Percentiles rank a stretch among this genome's conserved stretches.
Evolutionary conservation across 2,888 invertebrate genomes (phyloP).

Genomic region (Synergus gifuensis): DNA sequence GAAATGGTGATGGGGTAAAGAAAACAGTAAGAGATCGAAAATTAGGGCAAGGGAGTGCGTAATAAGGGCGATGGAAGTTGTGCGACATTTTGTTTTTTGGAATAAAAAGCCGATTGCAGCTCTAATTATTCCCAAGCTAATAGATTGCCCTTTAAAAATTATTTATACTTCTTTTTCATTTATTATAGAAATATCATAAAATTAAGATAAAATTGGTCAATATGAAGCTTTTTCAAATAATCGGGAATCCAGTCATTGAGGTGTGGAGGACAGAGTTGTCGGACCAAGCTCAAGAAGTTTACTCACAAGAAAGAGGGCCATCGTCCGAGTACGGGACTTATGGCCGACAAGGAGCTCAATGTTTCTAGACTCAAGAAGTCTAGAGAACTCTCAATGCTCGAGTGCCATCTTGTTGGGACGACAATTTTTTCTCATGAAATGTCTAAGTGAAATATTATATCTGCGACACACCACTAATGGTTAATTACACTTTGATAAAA

Average conservation of each 20-base stretch:
- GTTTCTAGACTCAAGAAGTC: constrained; percentile 49
- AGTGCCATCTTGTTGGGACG: constrained; percentile 2
- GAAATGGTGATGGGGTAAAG: background rate
- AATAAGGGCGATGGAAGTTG: background rate
- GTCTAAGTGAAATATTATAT: background rate
- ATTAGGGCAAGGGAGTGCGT: background rate
- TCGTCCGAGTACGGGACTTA: constrained; percentile 20
- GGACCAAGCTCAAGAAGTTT: constrained; percentile 53
- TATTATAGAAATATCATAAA: background rate
- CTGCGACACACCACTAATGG: background rate
- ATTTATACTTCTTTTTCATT: too few species aligned
- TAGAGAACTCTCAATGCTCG: constrained; percentile 27
- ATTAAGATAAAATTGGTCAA: background rate
- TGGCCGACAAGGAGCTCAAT: constrained; percentile 57
- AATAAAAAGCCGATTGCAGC: background rate
- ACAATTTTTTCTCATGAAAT: background rate
- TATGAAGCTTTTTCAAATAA: background rate
- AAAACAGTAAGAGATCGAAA: background rate
- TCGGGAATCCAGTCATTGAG: background rate
- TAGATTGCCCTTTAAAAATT: too few species aligned
- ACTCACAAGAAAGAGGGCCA: constrained; percentile 47
- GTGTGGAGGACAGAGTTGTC: background rate
- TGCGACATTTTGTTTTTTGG: background rate
- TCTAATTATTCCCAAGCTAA: too few species aligned
- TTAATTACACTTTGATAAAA: background rate